Conservation (phyloP, 2,113 vertebrate genomes). For the Dasyurus viverrinus region DNA sequence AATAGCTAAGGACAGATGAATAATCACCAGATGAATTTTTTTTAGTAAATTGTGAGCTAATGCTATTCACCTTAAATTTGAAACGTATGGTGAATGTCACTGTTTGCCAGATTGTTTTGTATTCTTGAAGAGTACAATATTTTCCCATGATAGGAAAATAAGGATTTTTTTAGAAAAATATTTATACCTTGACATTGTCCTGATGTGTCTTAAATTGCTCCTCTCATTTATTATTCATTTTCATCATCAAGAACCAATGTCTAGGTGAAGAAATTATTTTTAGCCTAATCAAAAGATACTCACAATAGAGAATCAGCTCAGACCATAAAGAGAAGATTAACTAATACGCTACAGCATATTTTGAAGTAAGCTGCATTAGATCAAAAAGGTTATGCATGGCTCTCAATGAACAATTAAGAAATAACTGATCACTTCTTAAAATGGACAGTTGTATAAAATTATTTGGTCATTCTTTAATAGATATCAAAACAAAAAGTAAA, state of each 20-base stretch:
- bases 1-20: not conserved
- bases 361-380: slow-evolving; percentile 42
- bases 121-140: not conserved
- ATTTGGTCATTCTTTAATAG: slow-evolving; percentile 79
- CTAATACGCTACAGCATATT: not conserved
- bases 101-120: not conserved
- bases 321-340: not conserved
- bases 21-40: not conserved
- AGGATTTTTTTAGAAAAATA: slow-evolving; percentile 36
- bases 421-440: slow-evolving; percentile 79
- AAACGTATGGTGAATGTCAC: not conserved
- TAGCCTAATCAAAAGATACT: not conserved
- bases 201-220: not conserved
- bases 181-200: not conserved
- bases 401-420: slow-evolving; percentile 69
- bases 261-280: slow-evolving; percentile 27
- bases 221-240: not conserved
- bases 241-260: not conserved
- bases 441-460: slow-evolving; percentile 66
- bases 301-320: not conserved
- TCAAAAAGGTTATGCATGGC: slow-evolving; percentile 52
- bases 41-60: slow-evolving; percentile 9
- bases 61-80: slow-evolving; percentile 9
- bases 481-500: slow-evolving; percentile 83
- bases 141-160: not conserved